A percentile compares a stretch with the other conserved stretches of the same genome.
Conservation (phyloP, 1,140 invertebrate species). For the Aethina tumida region DNA sequence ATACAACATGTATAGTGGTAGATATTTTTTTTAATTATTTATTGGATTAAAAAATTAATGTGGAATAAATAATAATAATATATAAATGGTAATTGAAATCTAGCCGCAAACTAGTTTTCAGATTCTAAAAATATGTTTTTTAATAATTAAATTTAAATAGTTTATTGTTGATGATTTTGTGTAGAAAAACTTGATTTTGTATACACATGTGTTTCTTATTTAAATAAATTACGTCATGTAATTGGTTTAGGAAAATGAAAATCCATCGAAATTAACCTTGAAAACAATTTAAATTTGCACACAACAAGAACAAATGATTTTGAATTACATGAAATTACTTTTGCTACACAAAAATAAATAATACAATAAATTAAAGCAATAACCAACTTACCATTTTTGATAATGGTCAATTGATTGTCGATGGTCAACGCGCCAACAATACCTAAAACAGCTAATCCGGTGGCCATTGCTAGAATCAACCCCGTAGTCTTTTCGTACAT, state of each 20-base stretch:
- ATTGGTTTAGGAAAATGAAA: not conserved
- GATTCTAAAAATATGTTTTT: no score
- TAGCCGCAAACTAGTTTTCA: no score
- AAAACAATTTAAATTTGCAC: no score
- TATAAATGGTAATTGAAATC: no score
- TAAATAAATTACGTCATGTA: conserved; percentile 9
- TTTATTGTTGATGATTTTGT: no score
- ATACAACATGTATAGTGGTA: no score
- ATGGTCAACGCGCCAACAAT: conserved; percentile 14
- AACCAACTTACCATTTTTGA: conserved; percentile 17
- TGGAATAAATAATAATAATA: no score
- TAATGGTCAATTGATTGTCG: conserved; percentile 15
- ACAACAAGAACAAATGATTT: no score
- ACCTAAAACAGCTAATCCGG: conserved; percentile 11
- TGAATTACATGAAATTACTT: conserved; percentile 5
- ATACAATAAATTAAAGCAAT: not conserved
- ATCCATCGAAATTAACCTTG: not conserved
- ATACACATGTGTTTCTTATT: not conserved
- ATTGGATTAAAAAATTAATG: no score
- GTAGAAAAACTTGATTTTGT: no score
- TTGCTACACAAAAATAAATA: conserved; percentile 6
- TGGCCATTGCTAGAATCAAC: conserved; percentile 4
- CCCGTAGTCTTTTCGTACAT: conserved; percentile 3
- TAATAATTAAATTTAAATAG: no score
- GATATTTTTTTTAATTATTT: no score